phyloP scores from a whole-genome alignment of 2,113 vertebrate species.

The Rhadina sibilatrix region DNA sequence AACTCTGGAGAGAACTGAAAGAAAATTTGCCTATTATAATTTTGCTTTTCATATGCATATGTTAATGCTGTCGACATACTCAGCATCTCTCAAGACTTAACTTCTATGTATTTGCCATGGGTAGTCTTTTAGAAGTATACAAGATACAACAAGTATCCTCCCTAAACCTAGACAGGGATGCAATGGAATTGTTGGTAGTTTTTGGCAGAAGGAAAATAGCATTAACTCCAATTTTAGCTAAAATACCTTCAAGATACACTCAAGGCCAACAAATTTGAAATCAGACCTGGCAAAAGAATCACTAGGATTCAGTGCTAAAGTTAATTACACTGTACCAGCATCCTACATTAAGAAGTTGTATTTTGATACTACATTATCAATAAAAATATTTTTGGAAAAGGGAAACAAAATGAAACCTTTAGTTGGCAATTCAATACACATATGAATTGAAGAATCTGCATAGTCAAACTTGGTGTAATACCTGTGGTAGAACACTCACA shows the following conservation, averaged over 20 bases:
- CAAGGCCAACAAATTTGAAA: not conserved
- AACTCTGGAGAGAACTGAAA: not conserved
- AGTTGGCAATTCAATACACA: not conserved
- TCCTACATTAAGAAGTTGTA: not conserved
- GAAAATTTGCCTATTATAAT: not conserved
- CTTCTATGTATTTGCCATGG: not conserved
- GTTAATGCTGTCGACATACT: not conserved
- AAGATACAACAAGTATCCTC: not conserved
- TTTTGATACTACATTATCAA: not conserved
- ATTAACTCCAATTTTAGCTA: not conserved
- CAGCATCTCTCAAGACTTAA: not conserved
- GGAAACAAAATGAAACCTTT: not conserved
- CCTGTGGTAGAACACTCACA: not conserved
- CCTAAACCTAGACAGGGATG: not conserved
- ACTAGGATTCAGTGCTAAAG: not conserved
- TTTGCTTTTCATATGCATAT: not conserved
- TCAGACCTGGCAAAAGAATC: not conserved
- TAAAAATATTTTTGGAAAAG: not conserved
- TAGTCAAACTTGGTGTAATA: not conserved
- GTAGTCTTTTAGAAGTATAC: not conserved
- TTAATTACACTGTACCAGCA: not conserved
- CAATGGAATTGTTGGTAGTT: not conserved
- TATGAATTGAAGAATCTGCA: not conserved
- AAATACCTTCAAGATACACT: not conserved
- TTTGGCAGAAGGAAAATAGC: not conserved